Base-by-base conservation (phyloP, 64 coral and sea anemone genomes). In the Montipora capricornis region DNA sequence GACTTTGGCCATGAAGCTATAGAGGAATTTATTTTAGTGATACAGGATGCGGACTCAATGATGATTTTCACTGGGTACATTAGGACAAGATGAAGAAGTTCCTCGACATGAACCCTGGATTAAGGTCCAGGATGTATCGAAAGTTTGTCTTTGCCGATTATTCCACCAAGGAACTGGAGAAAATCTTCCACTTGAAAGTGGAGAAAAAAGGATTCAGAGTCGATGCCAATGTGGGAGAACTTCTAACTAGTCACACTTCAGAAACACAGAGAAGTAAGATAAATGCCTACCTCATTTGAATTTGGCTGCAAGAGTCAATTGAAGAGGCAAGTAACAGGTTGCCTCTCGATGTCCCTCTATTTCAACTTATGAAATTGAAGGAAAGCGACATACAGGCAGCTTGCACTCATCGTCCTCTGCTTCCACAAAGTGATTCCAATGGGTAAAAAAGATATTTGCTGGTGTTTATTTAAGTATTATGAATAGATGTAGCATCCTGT, bases 31-130 rank as follows among this genome's bases (percentile, higher is more conserved):
- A 95, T 92, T 78, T 20, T 70, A 4, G 55, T 83, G 2, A 95
- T 95, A 90, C 69, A 83, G 44, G 24, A 14, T 26, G 89, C 82
- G 4, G 60, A 92, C 84, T 90, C 94, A 29, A 12, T 92, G 5
- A 70, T 95, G 47, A 92, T 95, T 13, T 83, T 92, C 47, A 78
- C 90, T 0, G 90, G 94, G 44, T 95, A 95, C 77, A 45, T 57
- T 37, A 37, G 1, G 73, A 68, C 5, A 71, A 76, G 73, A 95
- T 95, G 84, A 45, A 81, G 4, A 74, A 60, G 20, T 87, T 92
- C 7, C 26, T 80, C 11, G 47, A 70, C 2, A 57, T 82, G 3
- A 95, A 91, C 58, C 89, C 61, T 47, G 90, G 84, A 29, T 58
- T 95, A 8, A 64, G 68, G 19, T 53, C 71, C 5, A 37, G 93